phyloP scores from a whole-genome alignment of 2,113 vertebrate species.

The Verasper variegatus region DNA sequence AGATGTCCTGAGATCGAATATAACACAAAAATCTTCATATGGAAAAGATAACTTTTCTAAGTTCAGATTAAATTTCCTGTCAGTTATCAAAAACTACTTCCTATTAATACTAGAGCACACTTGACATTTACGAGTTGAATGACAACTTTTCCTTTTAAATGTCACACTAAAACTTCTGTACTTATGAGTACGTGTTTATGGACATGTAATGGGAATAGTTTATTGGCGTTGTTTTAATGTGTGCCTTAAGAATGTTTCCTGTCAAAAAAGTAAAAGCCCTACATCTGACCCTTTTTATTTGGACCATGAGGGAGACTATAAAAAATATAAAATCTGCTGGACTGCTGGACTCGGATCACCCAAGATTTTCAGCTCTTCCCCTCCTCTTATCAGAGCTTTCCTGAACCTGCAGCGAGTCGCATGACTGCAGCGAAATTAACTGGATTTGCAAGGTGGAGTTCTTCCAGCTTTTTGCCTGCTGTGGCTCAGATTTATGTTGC shows the following conservation, averaged over 20 bases:
- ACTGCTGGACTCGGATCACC: not conserved
- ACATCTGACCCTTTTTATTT: slow-evolving; percentile 26
- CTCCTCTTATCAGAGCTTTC: slow-evolving; percentile 18
- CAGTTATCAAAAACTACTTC: not conserved
- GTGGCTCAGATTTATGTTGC: not conserved
- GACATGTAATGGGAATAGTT: not conserved
- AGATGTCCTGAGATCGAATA: slow-evolving; percentile 13
- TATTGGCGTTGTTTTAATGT: too few relatives aligned
- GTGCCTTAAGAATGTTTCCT: slow-evolving; percentile 9
- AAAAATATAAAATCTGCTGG: not conserved
- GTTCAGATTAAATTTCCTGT: not conserved
- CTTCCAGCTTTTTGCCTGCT: slow-evolving; percentile 22
- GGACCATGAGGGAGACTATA: too few relatives aligned
- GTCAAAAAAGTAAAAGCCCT: slow-evolving; percentile 15
- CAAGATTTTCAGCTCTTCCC: slow-evolving; percentile 10
- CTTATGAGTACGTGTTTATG: too few relatives aligned
- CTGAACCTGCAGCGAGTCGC: slow-evolving; percentile 7
- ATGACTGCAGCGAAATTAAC: slow-evolving; percentile 4
- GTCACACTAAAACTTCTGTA: too few relatives aligned
- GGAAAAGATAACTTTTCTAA: not conserved
- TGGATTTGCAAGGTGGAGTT: not conserved
- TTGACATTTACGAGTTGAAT: too few relatives aligned
- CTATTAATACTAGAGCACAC: too few relatives aligned
- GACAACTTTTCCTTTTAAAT: too few relatives aligned
- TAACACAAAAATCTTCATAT: not conserved